Evolutionary conservation across 1,140 invertebrate species (phyloP).

Genomic region (Matsumurasca onukii): DNA sequence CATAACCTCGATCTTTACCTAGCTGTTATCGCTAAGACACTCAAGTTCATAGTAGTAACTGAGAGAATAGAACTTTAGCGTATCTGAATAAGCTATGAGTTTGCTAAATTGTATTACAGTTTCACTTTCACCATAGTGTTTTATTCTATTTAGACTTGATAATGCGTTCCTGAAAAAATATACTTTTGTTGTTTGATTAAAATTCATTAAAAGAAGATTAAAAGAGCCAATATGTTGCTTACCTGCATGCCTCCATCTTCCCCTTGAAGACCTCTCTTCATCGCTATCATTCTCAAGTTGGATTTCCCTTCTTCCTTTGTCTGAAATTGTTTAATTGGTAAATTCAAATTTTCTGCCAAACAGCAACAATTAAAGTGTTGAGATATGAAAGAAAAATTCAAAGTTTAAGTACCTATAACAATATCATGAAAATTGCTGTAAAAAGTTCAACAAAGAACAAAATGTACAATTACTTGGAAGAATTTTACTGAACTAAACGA

Average conservation of each 20-base stretch:
- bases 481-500: no score
- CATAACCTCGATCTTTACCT: no score
- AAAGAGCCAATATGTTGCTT: conserved; percentile 35
- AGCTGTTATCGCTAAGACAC: neutral
- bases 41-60: neutral
- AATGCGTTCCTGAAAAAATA: neutral
- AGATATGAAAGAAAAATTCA: no score
- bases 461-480: no score
- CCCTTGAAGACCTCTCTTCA: conserved; percentile 58
- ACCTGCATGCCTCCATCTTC: conserved; percentile 53
- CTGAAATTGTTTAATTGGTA: conserved; percentile 54
- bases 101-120: neutral
- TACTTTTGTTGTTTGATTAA: no score
- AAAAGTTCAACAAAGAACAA: no score
- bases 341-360: no score
- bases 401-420: no score
- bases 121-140: neutral
- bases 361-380: no score
- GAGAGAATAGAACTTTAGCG: neutral
- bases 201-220: no score
- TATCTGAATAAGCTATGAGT: neutral
- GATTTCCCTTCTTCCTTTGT: conserved; percentile 91
- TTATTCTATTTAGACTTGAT: neutral
- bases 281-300: conserved; percentile 77
- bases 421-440: no score